A percentile compares a stretch with the other conserved stretches of the same genome.
Evolutionary conservation across 2,113 vertebrate species (phyloP).

Genomic region (Prinia subflava): DNA sequence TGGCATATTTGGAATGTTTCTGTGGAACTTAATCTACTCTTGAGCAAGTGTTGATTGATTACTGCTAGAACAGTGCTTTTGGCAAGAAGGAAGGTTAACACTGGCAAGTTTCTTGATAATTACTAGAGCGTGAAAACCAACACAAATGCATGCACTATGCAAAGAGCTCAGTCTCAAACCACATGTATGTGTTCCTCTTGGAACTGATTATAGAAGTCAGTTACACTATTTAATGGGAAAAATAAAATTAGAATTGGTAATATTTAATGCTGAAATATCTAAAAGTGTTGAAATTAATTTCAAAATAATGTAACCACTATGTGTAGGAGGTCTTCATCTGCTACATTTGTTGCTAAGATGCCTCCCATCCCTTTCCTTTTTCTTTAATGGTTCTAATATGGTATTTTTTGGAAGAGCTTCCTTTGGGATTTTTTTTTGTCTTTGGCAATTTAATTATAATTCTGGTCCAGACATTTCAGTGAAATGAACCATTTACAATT

Average conservation of each 20-base stretch:
- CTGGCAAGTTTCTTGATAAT: constrained; percentile 30
- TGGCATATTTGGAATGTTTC: not conserved
- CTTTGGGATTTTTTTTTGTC: not conserved
- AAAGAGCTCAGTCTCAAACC: not conserved
- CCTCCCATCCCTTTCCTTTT: not conserved
- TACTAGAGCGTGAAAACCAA: constrained; percentile 28
- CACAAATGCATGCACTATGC: not conserved
- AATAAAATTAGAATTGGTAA: not conserved
- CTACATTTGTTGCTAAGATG: not conserved
- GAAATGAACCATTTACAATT: not conserved
- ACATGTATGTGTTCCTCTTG: not conserved
- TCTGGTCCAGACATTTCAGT: not conserved
- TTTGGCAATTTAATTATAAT: not conserved
- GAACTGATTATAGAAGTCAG: not conserved
- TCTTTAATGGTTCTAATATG: not conserved
- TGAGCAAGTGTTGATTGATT: constrained; percentile 24
- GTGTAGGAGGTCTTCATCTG: not conserved
- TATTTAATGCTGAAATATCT: not conserved
- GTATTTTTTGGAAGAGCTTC: not conserved
- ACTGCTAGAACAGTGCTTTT: constrained; percentile 4
- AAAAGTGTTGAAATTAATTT: not conserved
- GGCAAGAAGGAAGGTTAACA: constrained; percentile 1
- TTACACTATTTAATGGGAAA: not conserved
- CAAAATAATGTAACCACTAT: not conserved
- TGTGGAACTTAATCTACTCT: not conserved